These are phyloP conservation scores for Colletes collaris DNA, from an alignment of 2,888 invertebrate genomes.

Conservation along the genomic window DNA sequence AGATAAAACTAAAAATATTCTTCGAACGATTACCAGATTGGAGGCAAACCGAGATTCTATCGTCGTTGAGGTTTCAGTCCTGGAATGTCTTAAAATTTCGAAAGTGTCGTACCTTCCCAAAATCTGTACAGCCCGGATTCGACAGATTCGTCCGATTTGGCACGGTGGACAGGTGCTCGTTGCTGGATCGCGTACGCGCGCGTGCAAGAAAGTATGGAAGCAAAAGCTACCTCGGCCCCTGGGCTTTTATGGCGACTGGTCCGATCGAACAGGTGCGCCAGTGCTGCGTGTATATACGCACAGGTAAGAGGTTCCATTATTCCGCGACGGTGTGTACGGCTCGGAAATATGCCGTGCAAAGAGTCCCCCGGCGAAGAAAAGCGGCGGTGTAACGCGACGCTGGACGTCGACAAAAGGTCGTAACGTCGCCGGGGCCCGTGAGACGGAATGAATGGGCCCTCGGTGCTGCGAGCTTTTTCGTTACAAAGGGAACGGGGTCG, in stretches of 20 bases:
- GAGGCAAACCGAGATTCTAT: neutral
- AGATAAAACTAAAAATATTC: too few species aligned
- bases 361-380: slow-evolving; percentile 58
- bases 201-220: slow-evolving; percentile 69
- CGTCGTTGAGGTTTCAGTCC: neutral
- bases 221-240: slow-evolving; percentile 70
- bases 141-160: slow-evolving; percentile 48
- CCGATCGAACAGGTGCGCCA: slow-evolving; percentile 77
- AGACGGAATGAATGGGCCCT: slow-evolving; percentile 35
- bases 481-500: slow-evolving; percentile 61
- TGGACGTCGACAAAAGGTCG: slow-evolving; percentile 65
- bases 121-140: slow-evolving; percentile 43
- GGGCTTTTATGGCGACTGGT: slow-evolving; percentile 74
- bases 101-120: slow-evolving; percentile 6
- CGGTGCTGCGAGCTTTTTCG: slow-evolving; percentile 39
- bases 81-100: too few species aligned
- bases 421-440: slow-evolving; percentile 49
- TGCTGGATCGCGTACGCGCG: slow-evolving; percentile 33
- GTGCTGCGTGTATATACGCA: slow-evolving; percentile 42
- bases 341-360: slow-evolving; percentile 54
- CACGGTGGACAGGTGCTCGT: slow-evolving; percentile 63
- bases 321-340: slow-evolving; percentile 55
- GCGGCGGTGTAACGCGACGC: slow-evolving; percentile 31
- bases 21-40: too few species aligned
- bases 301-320: slow-evolving; percentile 70